Conservation (phyloP, 2,113 vertebrate genomes). For the Ceyx melanurus region DNA sequence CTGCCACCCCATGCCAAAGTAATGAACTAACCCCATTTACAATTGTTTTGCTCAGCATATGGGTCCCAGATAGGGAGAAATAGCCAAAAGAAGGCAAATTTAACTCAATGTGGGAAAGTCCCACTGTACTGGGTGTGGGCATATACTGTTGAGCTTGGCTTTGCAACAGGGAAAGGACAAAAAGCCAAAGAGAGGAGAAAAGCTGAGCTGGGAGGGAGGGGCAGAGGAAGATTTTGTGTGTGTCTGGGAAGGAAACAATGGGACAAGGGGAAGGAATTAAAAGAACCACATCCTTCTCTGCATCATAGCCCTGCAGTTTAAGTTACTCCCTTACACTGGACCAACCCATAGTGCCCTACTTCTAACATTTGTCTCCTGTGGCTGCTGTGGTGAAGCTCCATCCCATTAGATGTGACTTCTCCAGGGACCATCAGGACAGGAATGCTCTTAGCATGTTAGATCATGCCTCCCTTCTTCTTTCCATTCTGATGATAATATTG, state of each 20-base stretch:
- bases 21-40: neutral
- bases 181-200: neutral
- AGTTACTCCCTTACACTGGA: neutral
- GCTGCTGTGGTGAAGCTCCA: neutral
- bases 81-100: neutral
- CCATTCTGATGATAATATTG: neutral
- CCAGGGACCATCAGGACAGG: neutral
- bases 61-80: slow-evolving; percentile 40
- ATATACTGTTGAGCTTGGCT: neutral
- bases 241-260: slow-evolving; percentile 10
- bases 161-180: neutral
- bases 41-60: slow-evolving; percentile 34
- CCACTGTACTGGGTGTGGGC: neutral
- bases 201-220: slow-evolving; percentile 2
- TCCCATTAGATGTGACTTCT: neutral
- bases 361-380: neutral
- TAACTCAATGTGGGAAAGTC: neutral
- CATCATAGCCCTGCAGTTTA: neutral
- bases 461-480: neutral
- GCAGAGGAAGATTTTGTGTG: slow-evolving; percentile 9
- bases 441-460: neutral
- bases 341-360: neutral
- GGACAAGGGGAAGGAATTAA: slow-evolving; percentile 27
- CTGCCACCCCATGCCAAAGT: neutral
- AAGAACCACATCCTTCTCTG: slow-evolving; percentile 50